A percentile compares a stretch with the other conserved stretches of the same genome.
Evolutionary conservation across 2,888 invertebrate species (phyloP).

Genomic region (Emmelina monodactyla): DNA sequence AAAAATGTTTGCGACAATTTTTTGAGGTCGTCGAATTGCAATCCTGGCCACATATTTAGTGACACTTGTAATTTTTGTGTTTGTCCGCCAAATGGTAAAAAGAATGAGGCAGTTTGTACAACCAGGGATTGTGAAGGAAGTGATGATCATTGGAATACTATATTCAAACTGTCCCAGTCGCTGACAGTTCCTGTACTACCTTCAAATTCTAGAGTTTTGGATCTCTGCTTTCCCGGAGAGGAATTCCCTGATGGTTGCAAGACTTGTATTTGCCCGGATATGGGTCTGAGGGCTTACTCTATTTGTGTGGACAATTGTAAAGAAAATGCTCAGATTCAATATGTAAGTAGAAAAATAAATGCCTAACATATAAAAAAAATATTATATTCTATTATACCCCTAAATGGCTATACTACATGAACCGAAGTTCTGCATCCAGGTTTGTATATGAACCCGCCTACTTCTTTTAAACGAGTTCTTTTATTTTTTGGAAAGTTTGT

Average conservation of each 20-base stretch:
- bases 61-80: constrained; percentile 36
- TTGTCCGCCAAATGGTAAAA: constrained; percentile 28
- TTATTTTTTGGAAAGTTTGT: too few species aligned
- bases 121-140: constrained; percentile 31
- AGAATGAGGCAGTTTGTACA: constrained; percentile 36
- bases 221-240: constrained; percentile 49
- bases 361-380: too few species aligned
- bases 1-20: constrained; percentile 44
- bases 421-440: too few species aligned
- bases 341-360: too few species aligned
- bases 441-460: too few species aligned
- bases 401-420: too few species aligned
- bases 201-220: constrained; percentile 27
- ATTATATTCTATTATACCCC: too few species aligned
- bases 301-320: constrained; percentile 20
- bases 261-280: constrained; percentile 47
- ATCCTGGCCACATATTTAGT: constrained; percentile 41
- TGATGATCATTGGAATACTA: constrained; percentile 31
- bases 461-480: too few species aligned
- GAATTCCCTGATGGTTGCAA: constrained; percentile 45
- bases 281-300: constrained; percentile 42
- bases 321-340: constrained; percentile 9
- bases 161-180: constrained; percentile 29
- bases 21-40: constrained; percentile 33
- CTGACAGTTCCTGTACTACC: constrained; percentile 23